Conservation (phyloP, 2,888 invertebrate genomes). For the Megalurothrips usitatus region DNA sequence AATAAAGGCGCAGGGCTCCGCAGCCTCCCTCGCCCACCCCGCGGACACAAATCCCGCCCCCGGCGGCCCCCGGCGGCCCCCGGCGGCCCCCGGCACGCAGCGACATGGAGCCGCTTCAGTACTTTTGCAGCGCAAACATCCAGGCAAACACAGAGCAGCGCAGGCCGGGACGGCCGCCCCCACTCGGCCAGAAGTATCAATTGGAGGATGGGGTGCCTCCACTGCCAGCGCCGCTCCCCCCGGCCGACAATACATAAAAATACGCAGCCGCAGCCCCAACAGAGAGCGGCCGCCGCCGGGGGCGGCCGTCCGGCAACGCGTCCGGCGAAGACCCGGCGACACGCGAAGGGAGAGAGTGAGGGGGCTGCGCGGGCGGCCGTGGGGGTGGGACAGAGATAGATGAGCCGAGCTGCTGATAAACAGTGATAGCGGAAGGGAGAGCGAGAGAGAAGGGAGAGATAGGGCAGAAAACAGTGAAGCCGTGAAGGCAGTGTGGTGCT, state of each 20-base stretch:
- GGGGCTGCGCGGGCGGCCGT: neutral
- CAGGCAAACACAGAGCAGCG: too few relatives aligned
- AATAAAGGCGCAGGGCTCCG: too few relatives aligned
- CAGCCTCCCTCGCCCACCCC: too few relatives aligned
- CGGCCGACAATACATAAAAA: slow-evolving; percentile 6
- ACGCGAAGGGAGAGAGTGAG: neutral
- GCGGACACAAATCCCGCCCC: too few relatives aligned
- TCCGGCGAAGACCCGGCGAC: slow-evolving; percentile 8
- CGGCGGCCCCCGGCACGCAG: too few relatives aligned
- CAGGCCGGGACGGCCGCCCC: too few relatives aligned
- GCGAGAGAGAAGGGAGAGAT: neutral
- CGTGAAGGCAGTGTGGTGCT: neutral
- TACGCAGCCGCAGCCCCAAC: neutral
- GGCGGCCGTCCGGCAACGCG: neutral
- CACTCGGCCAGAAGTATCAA: slow-evolving; percentile 11
- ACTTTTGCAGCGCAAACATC: too few relatives aligned
- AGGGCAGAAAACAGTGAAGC: neutral
- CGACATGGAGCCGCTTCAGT: too few relatives aligned
- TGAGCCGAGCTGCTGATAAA: neutral
- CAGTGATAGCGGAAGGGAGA: slow-evolving; percentile 12
- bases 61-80: too few relatives aligned
- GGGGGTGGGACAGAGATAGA: slow-evolving; percentile 9
- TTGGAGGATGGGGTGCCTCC: neutral
- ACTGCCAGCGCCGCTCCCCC: neutral
- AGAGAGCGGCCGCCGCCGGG: too few relatives aligned